Evolutionary conservation across 1,140 invertebrate genomes (phyloP), one percentile per base, ranked within the genome.

Genomic region (Drosophila carrolli): DNA sequence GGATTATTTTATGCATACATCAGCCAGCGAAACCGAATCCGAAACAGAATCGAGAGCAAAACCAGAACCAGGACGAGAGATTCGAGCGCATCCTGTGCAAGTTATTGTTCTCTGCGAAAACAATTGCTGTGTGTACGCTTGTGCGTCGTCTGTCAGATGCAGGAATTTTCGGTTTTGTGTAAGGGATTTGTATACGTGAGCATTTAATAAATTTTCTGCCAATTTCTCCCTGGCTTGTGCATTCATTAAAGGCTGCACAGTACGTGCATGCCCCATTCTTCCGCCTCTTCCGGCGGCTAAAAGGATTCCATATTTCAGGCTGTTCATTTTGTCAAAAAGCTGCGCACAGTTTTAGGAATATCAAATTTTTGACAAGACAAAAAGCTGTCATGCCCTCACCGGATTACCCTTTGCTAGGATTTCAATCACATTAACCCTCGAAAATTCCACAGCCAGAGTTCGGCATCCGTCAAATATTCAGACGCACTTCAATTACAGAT

Each of bases 1-100:
- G 84, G 84, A 89, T 89, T 89, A 89, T 90, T 89, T 89, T 89
- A 89, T 89, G 84, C 84, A 89, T 90, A 85, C 84, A 89, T 89
- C 84, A 89, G 85, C 77, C 68, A 55, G 54, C 70, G 53, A 19
- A 77, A 54, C 53, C 38, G 57, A 48, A 58, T 38, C 43, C 27
- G 65, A 70, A 68, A 38, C 38, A 55, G 32, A 71, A 68, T 57
- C 50, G 41, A 48, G 43, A 71, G 50, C 54, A 32, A n/a, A 10
- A 40, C 27, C 54, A 60, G 38, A 35, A 27, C 23, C 54, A 59
- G 48, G 32, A 63, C 58, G 50, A 62, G 41, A 73, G 65, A 59
- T 58, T 58, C 79, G 75, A 79, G 63, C 63, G 80, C 75, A 89
- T 88, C 83, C 84, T 89, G 84, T 77, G 62, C 61, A 90, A 90